phyloP scores from a whole-genome alignment of 2,888 invertebrate species.

The Tipula lateralis region DNA sequence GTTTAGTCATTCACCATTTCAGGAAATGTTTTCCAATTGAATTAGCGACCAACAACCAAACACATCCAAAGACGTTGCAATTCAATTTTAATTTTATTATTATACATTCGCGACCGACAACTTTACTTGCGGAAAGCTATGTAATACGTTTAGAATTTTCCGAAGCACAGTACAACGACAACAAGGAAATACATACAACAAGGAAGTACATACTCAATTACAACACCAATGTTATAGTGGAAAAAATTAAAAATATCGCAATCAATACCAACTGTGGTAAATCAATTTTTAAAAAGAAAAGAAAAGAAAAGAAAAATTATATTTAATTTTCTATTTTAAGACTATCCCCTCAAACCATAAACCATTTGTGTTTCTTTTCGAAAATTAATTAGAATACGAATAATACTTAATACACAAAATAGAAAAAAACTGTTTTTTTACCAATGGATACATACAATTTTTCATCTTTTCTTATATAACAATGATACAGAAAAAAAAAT shows the following conservation, averaged over 20 bases:
- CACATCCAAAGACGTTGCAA: no score
- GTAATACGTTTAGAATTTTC: no score
- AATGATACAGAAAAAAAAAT: background rate
- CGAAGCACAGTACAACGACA: no score
- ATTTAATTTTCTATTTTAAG: slow-evolving; percentile 9
- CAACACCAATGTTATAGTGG: background rate
- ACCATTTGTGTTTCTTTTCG: background rate
- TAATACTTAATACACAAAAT: background rate
- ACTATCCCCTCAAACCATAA: background rate
- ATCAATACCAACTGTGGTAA: background rate
- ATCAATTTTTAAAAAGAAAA: background rate
- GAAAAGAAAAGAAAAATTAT: background rate
- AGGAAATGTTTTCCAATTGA: no score
- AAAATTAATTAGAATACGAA: background rate
- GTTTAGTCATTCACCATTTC: no score
- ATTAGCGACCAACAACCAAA: no score
- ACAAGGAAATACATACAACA: no score
- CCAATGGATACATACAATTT: background rate
- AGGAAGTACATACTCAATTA: no score
- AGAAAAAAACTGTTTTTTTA: background rate
- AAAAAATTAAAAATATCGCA: background rate
- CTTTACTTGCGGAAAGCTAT: no score
- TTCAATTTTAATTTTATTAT: no score
- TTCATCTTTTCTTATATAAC: background rate
- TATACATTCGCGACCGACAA: no score